Conservation (phyloP, 30 jellyfish, hydroid and myxozoan genomes). For the Aurelia coerulea region DNA sequence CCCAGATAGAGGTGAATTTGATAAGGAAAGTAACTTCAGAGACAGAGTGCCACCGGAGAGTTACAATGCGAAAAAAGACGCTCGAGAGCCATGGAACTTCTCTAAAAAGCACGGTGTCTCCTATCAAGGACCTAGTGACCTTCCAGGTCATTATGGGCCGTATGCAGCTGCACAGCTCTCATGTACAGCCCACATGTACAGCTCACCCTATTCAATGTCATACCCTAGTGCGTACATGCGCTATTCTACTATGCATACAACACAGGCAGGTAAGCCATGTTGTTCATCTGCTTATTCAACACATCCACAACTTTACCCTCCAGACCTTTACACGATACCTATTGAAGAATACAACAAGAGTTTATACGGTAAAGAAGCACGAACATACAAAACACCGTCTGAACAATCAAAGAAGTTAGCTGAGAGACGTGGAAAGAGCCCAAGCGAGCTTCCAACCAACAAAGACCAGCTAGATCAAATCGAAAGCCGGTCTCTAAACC, state of each 20-base stretch:
- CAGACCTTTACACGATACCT: constrained; percentile 59
- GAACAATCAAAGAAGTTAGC: constrained; percentile 22
- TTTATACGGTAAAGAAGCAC: constrained; percentile 38
- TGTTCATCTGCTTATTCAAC: constrained; percentile 59
- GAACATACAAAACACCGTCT: constrained; percentile 3
- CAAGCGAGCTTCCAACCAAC: constrained; percentile 3
- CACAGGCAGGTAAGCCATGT: constrained; percentile 42
- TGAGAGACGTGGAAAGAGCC: neutral
- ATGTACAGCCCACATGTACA: constrained; percentile 56
- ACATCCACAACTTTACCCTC: constrained; percentile 46
- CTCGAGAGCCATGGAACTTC: constrained; percentile 32
- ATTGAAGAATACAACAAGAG: constrained; percentile 48
- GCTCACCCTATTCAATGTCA: constrained; percentile 39
- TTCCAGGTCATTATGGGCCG: constrained; percentile 36
- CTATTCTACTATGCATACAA: constrained; percentile 38
- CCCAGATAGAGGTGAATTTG: constrained; percentile 36
- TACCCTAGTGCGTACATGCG: constrained; percentile 46
- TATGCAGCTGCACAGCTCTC: constrained; percentile 5
- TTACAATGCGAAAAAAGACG: constrained; percentile 10
- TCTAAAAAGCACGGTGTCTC: constrained; percentile 8
- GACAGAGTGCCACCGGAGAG: constrained; percentile 11
- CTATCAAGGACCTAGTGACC: constrained; percentile 31
- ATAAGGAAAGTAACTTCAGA: constrained; percentile 7
- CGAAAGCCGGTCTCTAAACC: constrained; percentile 12
- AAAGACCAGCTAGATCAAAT: constrained; percentile 16